Percentiles rank a stretch among this genome's conserved stretches.
Evolutionary conservation across 2,113 vertebrate genomes (phyloP).

Genomic region (Pogonocichla stellata): DNA sequence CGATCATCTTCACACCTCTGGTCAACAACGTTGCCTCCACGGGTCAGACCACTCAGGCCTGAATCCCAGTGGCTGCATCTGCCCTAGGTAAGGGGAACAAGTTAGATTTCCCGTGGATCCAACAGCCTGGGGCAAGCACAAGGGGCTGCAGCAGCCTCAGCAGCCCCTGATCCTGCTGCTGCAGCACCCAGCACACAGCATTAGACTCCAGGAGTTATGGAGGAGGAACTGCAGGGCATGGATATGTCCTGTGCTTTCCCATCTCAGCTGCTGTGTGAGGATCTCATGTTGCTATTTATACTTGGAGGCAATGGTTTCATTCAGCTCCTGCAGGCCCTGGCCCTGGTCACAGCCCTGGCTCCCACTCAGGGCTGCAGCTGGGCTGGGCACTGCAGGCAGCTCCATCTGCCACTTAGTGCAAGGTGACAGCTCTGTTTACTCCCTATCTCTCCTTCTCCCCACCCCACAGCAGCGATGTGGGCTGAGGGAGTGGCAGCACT

Average conservation of each 20-base stretch:
- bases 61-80: not conserved
- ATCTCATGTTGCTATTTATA: not conserved
- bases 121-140: fast-evolving
- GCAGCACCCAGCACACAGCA: not conserved
- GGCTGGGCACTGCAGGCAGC: not conserved
- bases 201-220: not conserved
- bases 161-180: not conserved
- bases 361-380: not conserved
- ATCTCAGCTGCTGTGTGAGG: not conserved
- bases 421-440: constrained; percentile 21
- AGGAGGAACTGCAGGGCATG: not conserved
- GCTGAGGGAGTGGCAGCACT: constrained; percentile 55
- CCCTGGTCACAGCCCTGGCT: not conserved
- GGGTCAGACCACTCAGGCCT: not conserved
- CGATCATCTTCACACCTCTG: not conserved
- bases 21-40: fast-evolving
- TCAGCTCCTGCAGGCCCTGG: not conserved
- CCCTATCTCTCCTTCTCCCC: not conserved
- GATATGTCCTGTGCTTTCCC: not conserved
- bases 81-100: not conserved
- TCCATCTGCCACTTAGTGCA: not conserved
- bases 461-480: not conserved
- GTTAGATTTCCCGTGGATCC: not conserved
- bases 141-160: not conserved
- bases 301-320: fast-evolving